These are phyloP conservation scores for Operophtera brumata DNA, from an alignment of 2,888 invertebrate genomes.

Conservation along the genomic window DNA sequence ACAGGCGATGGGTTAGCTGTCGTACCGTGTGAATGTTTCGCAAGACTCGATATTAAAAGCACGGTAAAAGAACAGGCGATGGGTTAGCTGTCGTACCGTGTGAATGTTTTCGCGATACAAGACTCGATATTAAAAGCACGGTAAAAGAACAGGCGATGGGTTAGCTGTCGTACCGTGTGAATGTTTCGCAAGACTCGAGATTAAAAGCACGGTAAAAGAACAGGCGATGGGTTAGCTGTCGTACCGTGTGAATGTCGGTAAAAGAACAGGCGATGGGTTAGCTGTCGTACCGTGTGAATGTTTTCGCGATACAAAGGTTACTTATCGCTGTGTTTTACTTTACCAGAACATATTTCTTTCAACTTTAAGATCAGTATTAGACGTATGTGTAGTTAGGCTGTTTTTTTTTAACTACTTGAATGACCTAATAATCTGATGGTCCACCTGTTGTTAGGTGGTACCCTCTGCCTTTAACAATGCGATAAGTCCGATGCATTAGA, in stretches of 20 bases:
- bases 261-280: slow-evolving; percentile 28
- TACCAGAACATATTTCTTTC: slow-evolving; percentile 5
- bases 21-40: slow-evolving; percentile 21
- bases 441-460: too few species aligned
- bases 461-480: too few species aligned
- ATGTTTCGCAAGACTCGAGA: slow-evolving; percentile 42
- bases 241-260: slow-evolving; percentile 43
- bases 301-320: slow-evolving; percentile 14
- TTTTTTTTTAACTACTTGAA: too few species aligned
- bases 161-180: too few species aligned
- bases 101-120: slow-evolving; percentile 42
- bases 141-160: too few species aligned
- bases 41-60: slow-evolving; percentile 4
- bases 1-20: slow-evolving; percentile 9
- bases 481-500: too few species aligned
- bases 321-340: slow-evolving; percentile 7
- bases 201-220: slow-evolving; percentile 48
- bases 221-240: slow-evolving; percentile 6
- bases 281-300: slow-evolving; percentile 18
- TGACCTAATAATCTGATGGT: too few species aligned
- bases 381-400: neutral
- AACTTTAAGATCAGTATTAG: neutral
- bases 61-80: too few species aligned
- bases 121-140: slow-evolving; percentile 6
- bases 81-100: too few species aligned